Conservation (phyloP, 2,797 vertebrate species). For the Fundulus diaphanus region DNA sequence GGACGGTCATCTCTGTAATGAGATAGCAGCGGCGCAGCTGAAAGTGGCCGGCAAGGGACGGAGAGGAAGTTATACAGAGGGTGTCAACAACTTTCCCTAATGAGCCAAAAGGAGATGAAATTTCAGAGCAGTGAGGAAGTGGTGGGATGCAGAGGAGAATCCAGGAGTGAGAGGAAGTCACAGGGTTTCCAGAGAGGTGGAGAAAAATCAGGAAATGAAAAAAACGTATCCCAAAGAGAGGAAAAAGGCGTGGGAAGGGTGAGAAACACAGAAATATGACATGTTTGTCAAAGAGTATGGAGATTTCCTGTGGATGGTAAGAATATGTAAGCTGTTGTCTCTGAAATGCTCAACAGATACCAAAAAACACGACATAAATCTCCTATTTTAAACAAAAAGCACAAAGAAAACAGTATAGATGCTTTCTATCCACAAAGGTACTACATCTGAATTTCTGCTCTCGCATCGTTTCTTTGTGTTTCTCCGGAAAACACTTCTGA, state of each 20-base stretch:
- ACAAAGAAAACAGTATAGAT: not conserved
- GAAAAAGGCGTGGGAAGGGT: not conserved
- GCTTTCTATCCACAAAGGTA: not conserved
- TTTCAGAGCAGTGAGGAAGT: not conserved
- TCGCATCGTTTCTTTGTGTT: not conserved
- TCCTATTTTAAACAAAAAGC: not conserved
- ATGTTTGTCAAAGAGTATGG: not conserved
- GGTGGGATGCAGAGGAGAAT: not conserved
- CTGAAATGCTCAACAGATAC: not conserved
- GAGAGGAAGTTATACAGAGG: constrained; percentile 36
- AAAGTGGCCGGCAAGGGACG: not conserved
- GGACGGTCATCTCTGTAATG: not conserved
- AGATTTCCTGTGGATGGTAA: not conserved
- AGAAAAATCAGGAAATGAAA: not conserved
- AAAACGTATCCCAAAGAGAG: not conserved
- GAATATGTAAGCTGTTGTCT: not conserved
- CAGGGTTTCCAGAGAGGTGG: not conserved
- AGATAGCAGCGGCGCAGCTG: not conserved
- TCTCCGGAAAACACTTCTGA: constrained; percentile 12
- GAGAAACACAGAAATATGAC: not conserved
- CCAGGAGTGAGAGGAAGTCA: not conserved
- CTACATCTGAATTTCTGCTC: not conserved
- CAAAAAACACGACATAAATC: not conserved
- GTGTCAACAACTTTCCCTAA: constrained; percentile 66
- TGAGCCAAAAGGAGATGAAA: constrained; percentile 50